Evolutionary conservation across 2,113 vertebrate genomes (phyloP).

Genomic region (Neotoma lepida): DNA sequence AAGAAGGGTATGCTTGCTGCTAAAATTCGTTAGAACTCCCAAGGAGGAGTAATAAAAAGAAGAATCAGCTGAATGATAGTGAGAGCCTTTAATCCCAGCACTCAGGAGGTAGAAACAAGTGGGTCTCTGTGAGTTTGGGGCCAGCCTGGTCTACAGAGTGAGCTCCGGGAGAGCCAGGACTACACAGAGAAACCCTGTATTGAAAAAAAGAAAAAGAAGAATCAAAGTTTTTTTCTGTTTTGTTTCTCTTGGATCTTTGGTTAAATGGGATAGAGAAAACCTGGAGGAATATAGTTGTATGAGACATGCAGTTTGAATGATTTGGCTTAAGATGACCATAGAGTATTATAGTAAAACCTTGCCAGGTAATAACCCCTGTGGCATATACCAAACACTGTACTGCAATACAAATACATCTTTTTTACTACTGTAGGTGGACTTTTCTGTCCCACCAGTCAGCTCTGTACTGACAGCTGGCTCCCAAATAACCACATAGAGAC

Average conservation of each 20-base stretch:
- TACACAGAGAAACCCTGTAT: too few relatives aligned
- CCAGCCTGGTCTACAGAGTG: too few relatives aligned
- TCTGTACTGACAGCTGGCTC: too few relatives aligned
- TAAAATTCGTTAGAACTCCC: not conserved
- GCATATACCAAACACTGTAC: not conserved
- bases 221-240: too few relatives aligned
- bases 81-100: not conserved
- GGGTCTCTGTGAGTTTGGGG: too few relatives aligned
- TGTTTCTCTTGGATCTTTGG: not conserved
- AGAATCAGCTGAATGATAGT: too few relatives aligned
- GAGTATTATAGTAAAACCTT: not conserved
- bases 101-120: too few relatives aligned
- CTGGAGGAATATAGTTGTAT: not conserved
- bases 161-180: too few relatives aligned
- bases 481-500: too few relatives aligned
- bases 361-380: not conserved
- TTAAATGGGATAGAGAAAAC: not conserved
- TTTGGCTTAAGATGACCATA: constrained; percentile 2
- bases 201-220: not conserved
- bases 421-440: not conserved
- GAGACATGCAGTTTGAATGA: not conserved
- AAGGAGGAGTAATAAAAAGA: constrained; percentile 9
- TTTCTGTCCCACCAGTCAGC: too few relatives aligned
- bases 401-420: not conserved
- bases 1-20: not conserved